Percentiles rank a stretch among this genome's conserved stretches.
phyloP scores from a whole-genome alignment of 2,888 invertebrate genomes.

The Galerucella pusilla region DNA sequence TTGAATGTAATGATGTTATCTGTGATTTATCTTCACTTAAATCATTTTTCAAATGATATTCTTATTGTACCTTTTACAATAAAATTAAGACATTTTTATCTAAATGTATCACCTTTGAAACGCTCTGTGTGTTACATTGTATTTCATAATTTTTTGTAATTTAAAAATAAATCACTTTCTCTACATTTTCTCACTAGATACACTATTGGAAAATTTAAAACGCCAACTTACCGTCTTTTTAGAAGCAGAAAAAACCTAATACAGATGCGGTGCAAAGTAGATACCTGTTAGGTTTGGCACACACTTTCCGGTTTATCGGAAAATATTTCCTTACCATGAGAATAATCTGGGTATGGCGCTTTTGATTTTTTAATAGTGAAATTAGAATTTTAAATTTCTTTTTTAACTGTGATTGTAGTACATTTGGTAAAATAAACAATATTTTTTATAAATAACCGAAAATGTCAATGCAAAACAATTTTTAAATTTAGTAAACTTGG shows the following conservation, averaged over 20 bases:
- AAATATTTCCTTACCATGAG: no score
- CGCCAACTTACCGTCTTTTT: slow-evolving; percentile 18
- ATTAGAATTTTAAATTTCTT: neutral
- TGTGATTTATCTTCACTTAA: slow-evolving; percentile 44
- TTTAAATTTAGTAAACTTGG: slow-evolving; percentile 38
- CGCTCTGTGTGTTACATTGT: slow-evolving; percentile 40
- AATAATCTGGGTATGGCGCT: no score
- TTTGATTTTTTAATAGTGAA: neutral
- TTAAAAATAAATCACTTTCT: slow-evolving; percentile 2
- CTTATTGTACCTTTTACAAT: slow-evolving; percentile 52
- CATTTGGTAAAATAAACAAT: slow-evolving; percentile 13
- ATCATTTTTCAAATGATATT: slow-evolving; percentile 51
- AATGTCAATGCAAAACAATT: slow-evolving; percentile 39
- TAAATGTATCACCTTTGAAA: slow-evolving; percentile 45
- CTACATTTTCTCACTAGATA: neutral
- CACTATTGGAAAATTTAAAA: neutral
- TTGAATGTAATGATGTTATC: slow-evolving; percentile 37
- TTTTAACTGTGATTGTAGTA: slow-evolving; percentile 18
- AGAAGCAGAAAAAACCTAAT: no score
- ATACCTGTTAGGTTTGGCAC: neutral
- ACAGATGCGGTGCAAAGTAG: neutral
- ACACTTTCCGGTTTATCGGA: no score
- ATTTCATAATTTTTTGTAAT: slow-evolving; percentile 14
- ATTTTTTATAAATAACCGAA: slow-evolving; percentile 22
- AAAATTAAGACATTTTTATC: slow-evolving; percentile 42